phyloP scores from a whole-genome alignment of 2,797 vertebrate genomes.

The Melanotaenia boesemani region DNA sequence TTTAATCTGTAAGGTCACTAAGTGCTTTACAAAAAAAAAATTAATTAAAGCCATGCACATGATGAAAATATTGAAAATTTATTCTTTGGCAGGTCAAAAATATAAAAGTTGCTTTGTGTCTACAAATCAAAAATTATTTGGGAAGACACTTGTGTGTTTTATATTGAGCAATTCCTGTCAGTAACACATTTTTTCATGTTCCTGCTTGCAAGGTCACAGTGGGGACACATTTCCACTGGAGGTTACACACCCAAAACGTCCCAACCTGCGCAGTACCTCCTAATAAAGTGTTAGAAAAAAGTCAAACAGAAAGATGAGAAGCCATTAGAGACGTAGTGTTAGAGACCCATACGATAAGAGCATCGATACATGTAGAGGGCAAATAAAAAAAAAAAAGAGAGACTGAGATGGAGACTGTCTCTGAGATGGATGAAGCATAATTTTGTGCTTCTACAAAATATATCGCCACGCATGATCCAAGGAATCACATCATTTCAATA shows the following conservation, averaged over 20 bases:
- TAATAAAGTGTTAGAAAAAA: constrained; percentile 18
- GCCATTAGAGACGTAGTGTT: not conserved
- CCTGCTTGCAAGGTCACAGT: constrained; percentile 28
- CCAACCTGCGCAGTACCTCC: constrained; percentile 24
- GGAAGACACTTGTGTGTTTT: constrained; percentile 12
- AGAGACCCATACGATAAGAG: not conserved
- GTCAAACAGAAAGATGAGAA: constrained; percentile 2
- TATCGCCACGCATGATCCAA: not conserved
- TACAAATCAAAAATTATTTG: not conserved
- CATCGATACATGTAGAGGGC: not conserved
- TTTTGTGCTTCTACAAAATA: constrained; percentile 5
- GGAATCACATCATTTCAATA: constrained; percentile 1
- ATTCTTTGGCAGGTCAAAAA: not conserved
- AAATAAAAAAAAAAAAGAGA: constrained; percentile 1
- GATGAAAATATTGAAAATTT: too few species aligned
- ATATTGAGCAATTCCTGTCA: constrained; percentile 5
- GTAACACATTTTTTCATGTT: constrained; percentile 29
- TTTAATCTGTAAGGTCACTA: not conserved
- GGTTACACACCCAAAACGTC: constrained; percentile 46
- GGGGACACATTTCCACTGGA: constrained; percentile 47
- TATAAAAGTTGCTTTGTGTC: not conserved
- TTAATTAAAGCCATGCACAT: not conserved
- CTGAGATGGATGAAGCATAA: not conserved
- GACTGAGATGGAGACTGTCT: too few species aligned
- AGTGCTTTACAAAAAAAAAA: not conserved